Evolutionary conservation across 2,888 invertebrate genomes (phyloP).

Genomic region (Tetropium fuscum): DNA sequence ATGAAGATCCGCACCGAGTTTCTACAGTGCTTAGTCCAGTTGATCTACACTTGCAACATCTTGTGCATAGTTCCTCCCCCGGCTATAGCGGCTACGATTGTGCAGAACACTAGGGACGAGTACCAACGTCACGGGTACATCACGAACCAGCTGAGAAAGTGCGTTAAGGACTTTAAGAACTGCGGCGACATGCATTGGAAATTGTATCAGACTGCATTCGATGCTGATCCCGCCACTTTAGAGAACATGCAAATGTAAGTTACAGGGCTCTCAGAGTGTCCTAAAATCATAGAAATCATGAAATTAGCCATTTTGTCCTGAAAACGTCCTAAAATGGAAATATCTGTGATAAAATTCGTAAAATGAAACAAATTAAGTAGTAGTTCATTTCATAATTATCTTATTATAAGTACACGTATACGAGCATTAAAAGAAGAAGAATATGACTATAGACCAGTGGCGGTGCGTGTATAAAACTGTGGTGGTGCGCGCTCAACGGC

Average conservation of each 20-base stretch:
- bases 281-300: too few relatives aligned
- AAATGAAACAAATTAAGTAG: too few relatives aligned
- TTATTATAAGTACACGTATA: too few relatives aligned
- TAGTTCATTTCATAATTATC: too few relatives aligned
- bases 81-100: conserved; percentile 87
- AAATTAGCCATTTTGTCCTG: too few relatives aligned
- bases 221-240: conserved; percentile 84
- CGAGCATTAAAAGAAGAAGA: too few relatives aligned
- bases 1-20: conserved; percentile 81
- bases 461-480: too few relatives aligned
- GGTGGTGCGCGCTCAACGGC: too few relatives aligned
- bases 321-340: too few relatives aligned
- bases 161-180: conserved; percentile 77
- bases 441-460: too few relatives aligned
- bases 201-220: conserved; percentile 86
- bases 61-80: conserved; percentile 93
- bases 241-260: conserved; percentile 78
- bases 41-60: conserved; percentile 78
- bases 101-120: conserved; percentile 82
- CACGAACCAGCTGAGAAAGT: conserved; percentile 82
- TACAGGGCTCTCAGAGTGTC: too few relatives aligned
- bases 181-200: conserved; percentile 82
- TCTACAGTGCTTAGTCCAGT: conserved; percentile 75
- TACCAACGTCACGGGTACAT: conserved; percentile 84
- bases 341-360: too few relatives aligned